Percentiles rank a stretch among this genome's conserved stretches.
Conservation (phyloP, 2,113 vertebrate genomes). For the Clinocottus analis region DNA sequence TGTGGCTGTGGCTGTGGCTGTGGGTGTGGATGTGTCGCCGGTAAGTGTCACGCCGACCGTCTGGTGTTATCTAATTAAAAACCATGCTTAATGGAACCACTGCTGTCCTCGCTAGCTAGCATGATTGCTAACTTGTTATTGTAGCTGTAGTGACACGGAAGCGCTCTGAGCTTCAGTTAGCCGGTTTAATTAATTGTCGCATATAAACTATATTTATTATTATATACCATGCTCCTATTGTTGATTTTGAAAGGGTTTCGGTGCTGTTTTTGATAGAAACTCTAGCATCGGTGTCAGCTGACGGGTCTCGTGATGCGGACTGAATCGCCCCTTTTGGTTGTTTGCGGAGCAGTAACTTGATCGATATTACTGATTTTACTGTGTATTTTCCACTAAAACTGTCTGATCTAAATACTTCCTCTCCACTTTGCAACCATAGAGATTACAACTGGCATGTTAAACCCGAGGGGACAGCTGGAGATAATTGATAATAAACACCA, state of each 20-base stretch:
- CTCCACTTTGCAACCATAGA: background rate
- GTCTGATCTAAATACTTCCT: background rate
- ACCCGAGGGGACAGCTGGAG: background rate
- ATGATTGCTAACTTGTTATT: conserved; percentile 34
- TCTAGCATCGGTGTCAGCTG: conserved; percentile 48
- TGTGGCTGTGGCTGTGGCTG: background rate
- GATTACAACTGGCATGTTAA: background rate
- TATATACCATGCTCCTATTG: accelerated
- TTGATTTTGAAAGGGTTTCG: too few relatives aligned
- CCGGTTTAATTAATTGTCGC: accelerated
- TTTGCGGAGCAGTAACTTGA: background rate
- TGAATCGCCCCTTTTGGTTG: background rate
- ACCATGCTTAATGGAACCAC: too few relatives aligned
- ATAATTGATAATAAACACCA: background rate
- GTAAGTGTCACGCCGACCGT: background rate
- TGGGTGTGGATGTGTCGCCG: background rate
- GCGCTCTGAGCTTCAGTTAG: background rate
- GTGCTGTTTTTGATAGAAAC: background rate
- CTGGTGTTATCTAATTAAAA: conserved; percentile 8
- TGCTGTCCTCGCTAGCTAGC: conserved; percentile 22
- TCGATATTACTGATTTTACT: background rate
- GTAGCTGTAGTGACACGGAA: background rate
- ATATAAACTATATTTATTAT: background rate
- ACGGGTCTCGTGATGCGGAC: conserved; percentile 65
- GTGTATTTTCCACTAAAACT: background rate